Base-by-base conservation (phyloP, 2,797 vertebrate species). In the Neopelma chrysocephalum region DNA sequence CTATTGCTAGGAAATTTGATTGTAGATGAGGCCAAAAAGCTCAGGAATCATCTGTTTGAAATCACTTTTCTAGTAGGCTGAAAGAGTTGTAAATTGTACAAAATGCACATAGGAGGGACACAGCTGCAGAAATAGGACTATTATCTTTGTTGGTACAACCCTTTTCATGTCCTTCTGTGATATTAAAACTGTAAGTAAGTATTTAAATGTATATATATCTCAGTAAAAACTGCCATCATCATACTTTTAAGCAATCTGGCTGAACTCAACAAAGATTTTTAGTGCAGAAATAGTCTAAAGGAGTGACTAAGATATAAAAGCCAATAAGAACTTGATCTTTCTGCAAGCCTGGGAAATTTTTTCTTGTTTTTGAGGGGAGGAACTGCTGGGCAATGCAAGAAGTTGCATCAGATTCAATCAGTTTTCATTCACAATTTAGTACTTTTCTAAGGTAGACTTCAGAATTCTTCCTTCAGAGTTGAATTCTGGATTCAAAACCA, bases 301-400 rank as follows among this genome's bases (percentile, higher is more conserved):
- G 65, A 34, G 22, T 60, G 43, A 75, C 12, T 66, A 70, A 70
- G 40, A 22, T 75, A 26, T 1, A 76, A 60, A 89, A 38, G 23
- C 23, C 47, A 72, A 4, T 56, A 79, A 62, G 19, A 56, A 48
- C 22, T 18, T 75, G 8, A 73, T 57, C 22, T 50, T 89, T 89
- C 42, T 83, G 34, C 12, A 69, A 73, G 57, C 3, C 5, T 88
- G 32, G 38, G 50, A 85, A 60, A 12, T 21, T 15, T 51, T 77
- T 78, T 36, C n/a, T 36, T 50, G 2, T 7, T 65, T 76, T 29
- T 2, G 0, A 2, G 11, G 7, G 2, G 5, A 70, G 12, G 18
- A 87, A 60, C 13, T 77, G 26, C n/a, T 65, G 47, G 60, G 26
- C 56, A 88, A 9, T 45, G 22, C 12, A 27, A 73, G 47, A 79